Evolutionary conservation across 2,113 vertebrate genomes (phyloP).

Genomic region (Nothocercus nigrocapillus): DNA sequence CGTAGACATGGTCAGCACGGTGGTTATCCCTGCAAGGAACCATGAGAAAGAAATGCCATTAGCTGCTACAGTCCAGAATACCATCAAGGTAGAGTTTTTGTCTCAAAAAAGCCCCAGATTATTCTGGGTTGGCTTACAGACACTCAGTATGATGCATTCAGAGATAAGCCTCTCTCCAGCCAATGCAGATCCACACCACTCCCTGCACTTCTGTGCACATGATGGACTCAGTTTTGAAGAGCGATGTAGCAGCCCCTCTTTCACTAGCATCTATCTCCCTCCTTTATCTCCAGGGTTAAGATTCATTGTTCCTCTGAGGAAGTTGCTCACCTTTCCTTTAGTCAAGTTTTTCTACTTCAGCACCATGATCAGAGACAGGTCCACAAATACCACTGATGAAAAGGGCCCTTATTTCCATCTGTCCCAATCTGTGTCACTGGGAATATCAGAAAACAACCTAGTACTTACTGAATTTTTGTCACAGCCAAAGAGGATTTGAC

Average conservation of each 20-base stretch:
- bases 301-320: neutral
- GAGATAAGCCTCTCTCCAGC: neutral
- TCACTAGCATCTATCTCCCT: neutral
- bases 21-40: constrained; percentile 87
- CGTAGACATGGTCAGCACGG: constrained; percentile 89
- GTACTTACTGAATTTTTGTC: neutral
- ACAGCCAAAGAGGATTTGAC: neutral
- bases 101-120: neutral
- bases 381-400: neutral
- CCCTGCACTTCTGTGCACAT: neutral
- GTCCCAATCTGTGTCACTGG: neutral
- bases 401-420: neutral
- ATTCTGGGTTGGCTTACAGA: neutral
- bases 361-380: neutral
- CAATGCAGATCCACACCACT: neutral
- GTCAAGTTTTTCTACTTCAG: neutral
- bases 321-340: neutral
- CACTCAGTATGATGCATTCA: neutral
- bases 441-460: neutral
- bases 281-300: neutral
- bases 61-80: neutral
- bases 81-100: neutral
- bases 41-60: neutral
- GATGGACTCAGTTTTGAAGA: neutral
- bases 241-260: neutral